A percentile compares a stretch with the other conserved stretches of the same genome.
phyloP scores from a whole-genome alignment of 1,140 invertebrate species.

The Nephotettix cincticeps region DNA sequence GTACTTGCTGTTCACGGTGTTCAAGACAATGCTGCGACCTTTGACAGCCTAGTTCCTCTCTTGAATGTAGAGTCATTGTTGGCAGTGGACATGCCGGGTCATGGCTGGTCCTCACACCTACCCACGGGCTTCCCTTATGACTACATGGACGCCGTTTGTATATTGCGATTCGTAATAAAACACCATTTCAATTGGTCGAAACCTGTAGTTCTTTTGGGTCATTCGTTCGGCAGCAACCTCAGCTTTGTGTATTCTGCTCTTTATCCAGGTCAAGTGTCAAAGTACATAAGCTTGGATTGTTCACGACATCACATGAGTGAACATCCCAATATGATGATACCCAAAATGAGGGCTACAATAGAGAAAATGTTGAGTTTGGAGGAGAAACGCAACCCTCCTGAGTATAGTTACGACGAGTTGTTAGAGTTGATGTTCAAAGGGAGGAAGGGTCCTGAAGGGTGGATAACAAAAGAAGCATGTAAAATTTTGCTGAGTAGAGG shows the following conservation, averaged over 20 bases:
- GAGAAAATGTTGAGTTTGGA: constrained; percentile 37
- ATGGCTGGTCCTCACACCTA: constrained; percentile 77
- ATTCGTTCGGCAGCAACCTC: constrained; percentile 76
- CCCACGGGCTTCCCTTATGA: constrained; percentile 68
- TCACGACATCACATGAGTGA: constrained; percentile 42
- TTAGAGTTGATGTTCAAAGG: constrained; percentile 67
- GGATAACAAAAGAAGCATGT: constrained; percentile 51
- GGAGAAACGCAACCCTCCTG: constrained; percentile 37
- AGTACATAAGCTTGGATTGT: constrained; percentile 70
- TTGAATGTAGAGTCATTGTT: constrained; percentile 59
- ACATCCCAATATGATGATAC: constrained; percentile 36
- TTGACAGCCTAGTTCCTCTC: constrained; percentile 74
- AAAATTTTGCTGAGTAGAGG: constrained; percentile 69
- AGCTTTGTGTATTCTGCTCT: constrained; percentile 75
- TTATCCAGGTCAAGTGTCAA: constrained; percentile 69
- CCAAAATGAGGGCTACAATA: constrained; percentile 39
- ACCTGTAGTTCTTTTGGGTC: constrained; percentile 67
- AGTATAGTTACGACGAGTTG: constrained; percentile 55
- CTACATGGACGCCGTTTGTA: constrained; percentile 64
- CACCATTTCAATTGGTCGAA: constrained; percentile 78
- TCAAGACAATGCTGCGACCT: constrained; percentile 86
- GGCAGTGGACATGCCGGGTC: constrained; percentile 76
- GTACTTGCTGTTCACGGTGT: constrained; percentile 84
- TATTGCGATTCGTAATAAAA: constrained; percentile 55
- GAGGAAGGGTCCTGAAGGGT: constrained; percentile 41